Evolutionary conservation across 1,140 invertebrate genomes (phyloP).

Genomic region (Nomia melanderi): DNA sequence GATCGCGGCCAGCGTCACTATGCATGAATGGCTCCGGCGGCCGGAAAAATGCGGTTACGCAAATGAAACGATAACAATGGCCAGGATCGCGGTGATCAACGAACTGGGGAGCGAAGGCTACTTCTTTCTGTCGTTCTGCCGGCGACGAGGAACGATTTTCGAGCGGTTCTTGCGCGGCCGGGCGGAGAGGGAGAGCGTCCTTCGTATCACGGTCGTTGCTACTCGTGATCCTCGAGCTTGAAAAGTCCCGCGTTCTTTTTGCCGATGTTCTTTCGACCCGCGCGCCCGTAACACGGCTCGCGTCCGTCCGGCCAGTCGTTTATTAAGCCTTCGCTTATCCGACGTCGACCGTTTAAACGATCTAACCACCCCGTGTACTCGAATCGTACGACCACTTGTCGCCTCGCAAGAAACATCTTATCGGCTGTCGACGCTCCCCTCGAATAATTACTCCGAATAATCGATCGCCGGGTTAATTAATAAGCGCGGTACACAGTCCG

Average conservation of each 20-base stretch:
- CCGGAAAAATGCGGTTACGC: slow-evolving; percentile 50
- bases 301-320: not conserved
- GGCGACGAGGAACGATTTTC: slow-evolving; percentile 39
- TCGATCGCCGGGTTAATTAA: slow-evolving; percentile 36
- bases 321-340: slow-evolving; percentile 14
- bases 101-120: slow-evolving; percentile 61
- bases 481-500: slow-evolving; percentile 15
- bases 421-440: slow-evolving; percentile 31
- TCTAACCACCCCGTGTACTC: slow-evolving; percentile 4
- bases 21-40: not conserved
- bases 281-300: not conserved
- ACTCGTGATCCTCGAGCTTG: slow-evolving; percentile 27
- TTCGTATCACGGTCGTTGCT: slow-evolving; percentile 49
- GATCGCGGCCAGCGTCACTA: not conserved
- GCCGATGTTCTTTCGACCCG: slow-evolving; percentile 9
- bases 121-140: slow-evolving; percentile 33
- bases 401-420: slow-evolving; percentile 33
- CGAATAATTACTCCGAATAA: slow-evolving; percentile 47
- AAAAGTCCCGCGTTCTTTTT: slow-evolving; percentile 27
- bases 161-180: slow-evolving; percentile 30
- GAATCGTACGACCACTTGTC: slow-evolving; percentile 43
- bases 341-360: not conserved
- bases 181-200: slow-evolving; percentile 28
- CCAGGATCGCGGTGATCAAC: slow-evolving; percentile 40
- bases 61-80: slow-evolving; percentile 48